phyloP scores from a whole-genome alignment of 23 tunicate genomes.

The Halocynthia aurantium region DNA sequence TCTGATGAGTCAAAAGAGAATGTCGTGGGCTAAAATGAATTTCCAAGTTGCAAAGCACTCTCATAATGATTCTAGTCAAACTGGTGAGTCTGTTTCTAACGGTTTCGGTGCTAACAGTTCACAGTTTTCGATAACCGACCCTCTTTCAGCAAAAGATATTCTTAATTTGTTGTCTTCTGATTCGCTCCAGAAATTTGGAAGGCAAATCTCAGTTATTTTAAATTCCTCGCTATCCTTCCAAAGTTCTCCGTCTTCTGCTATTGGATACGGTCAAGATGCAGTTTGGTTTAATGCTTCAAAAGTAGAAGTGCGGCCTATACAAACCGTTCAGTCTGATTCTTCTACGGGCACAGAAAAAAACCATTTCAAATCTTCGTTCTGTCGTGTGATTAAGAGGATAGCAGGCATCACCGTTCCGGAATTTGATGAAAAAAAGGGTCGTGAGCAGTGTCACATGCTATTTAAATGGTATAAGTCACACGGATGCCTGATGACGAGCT shows the following conservation, averaged over 20 bases:
- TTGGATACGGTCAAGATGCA: neutral
- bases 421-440: neutral
- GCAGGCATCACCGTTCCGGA: conserved; percentile 2
- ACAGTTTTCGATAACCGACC: neutral
- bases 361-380: conserved; percentile 13
- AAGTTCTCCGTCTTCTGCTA: neutral
- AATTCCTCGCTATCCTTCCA: neutral
- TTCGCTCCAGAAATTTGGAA: neutral
- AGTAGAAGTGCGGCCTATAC: conserved; percentile 16
- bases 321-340: neutral
- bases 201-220: neutral
- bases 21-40: neutral
- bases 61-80: neutral
- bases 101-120: neutral
- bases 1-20: neutral
- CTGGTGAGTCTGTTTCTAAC: neutral
- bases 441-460: neutral
- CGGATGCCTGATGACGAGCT: conserved; percentile 34
- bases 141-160: conserved; percentile 6
- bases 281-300: conserved; percentile 10
- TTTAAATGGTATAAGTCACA: conserved; percentile 14
- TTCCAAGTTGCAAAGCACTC: neutral
- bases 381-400: conserved; percentile 15
- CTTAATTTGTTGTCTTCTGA: neutral
- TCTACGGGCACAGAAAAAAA: neutral